Conservation (phyloP, 1,140 invertebrate species). For the Ruditapes philippinarum region DNA sequence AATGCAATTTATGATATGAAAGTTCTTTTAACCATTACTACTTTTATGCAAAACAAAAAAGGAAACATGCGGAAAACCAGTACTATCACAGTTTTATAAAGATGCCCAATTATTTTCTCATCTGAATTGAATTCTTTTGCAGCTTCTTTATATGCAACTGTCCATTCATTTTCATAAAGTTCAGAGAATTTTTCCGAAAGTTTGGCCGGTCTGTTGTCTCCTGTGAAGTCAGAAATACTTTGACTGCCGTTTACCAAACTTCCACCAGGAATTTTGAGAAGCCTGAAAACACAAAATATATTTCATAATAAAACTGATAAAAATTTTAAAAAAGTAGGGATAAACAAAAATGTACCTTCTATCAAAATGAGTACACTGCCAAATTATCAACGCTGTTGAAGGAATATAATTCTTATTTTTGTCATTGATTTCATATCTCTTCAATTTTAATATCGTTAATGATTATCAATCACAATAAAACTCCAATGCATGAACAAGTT, state of each 20-base stretch:
- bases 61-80: too few species aligned
- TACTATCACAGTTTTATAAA: neutral
- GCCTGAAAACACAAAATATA: slow-evolving; percentile 36
- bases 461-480: too few species aligned
- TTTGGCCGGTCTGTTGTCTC: slow-evolving; percentile 30
- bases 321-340: too few species aligned
- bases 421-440: too few species aligned
- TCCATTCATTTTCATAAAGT: slow-evolving; percentile 50
- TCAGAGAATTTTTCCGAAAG: slow-evolving; percentile 46
- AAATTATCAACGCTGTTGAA: neutral
- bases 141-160: slow-evolving; percentile 23
- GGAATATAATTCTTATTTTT: too few species aligned
- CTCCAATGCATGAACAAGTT: too few species aligned
- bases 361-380: neutral
- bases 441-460: too few species aligned
- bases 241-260: slow-evolving; percentile 11
- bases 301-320: too few species aligned
- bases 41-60: too few species aligned
- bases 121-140: neutral
- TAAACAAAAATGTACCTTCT: neutral
- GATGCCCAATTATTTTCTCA: neutral
- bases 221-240: slow-evolving; percentile 42
- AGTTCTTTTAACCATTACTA: too few species aligned
- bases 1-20: too few species aligned
- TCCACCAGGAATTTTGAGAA: slow-evolving; percentile 35